phyloP scores from a whole-genome alignment of 2,113 vertebrate genomes.

The Tyrannus savana region DNA sequence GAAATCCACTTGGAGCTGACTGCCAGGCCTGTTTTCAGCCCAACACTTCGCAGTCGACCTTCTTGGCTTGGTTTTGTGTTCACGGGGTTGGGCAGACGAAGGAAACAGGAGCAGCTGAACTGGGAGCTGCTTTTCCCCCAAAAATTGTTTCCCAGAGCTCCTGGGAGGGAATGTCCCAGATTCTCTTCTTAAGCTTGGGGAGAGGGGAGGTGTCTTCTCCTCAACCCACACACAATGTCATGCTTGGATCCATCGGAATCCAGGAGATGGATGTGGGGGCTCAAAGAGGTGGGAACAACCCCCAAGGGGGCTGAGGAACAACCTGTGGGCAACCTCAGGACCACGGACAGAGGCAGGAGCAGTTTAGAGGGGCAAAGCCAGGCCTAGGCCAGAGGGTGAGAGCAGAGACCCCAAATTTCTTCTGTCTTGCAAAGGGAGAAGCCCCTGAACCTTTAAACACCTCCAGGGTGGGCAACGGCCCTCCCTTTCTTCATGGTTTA shows the following conservation, averaged over 20 bases:
- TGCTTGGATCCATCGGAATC: neutral
- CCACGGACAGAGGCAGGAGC: neutral
- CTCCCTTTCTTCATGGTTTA: neutral
- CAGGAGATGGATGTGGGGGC: rapidly evolving
- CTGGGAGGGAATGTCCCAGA: no score
- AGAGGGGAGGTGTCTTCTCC: neutral
- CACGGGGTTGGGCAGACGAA: neutral
- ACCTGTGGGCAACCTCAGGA: neutral
- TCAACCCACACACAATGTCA: neutral
- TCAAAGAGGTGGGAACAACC: neutral
- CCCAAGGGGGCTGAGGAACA: rapidly evolving
- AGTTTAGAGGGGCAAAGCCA: neutral
- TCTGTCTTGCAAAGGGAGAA: neutral
- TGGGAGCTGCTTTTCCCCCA: neutral
- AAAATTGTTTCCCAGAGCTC: neutral
- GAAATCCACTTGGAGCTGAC: neutral
- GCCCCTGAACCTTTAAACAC: neutral
- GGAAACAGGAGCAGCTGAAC: neutral
- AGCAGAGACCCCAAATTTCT: neutral
- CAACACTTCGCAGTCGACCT: neutral
- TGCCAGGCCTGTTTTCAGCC: neutral
- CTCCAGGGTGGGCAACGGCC: neutral
- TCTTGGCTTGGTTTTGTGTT: neutral
- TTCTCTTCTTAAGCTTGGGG: no score
- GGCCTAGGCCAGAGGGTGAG: rapidly evolving